Percentiles rank a stretch among this genome's conserved stretches.
phyloP scores from a whole-genome alignment of 2,888 invertebrate genomes.

The Geophilus truncorum region DNA sequence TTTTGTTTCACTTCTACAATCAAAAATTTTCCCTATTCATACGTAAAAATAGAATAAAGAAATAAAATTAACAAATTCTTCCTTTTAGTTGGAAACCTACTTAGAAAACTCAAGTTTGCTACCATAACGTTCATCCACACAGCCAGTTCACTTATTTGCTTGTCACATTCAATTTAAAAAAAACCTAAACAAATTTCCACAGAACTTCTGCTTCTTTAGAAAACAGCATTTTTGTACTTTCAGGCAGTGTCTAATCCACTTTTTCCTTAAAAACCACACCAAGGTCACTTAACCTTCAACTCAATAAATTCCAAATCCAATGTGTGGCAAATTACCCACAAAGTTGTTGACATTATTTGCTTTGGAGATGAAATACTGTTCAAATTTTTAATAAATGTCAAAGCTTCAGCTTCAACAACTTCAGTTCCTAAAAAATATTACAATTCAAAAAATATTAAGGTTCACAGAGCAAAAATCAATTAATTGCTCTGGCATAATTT shows the following conservation, averaged over 20 bases:
- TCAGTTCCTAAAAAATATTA: background rate
- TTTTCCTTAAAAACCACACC: background rate
- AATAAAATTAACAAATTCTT: background rate
- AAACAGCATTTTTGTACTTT: conserved; percentile 3
- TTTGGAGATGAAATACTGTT: conserved; percentile 14
- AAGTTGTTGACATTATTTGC: background rate
- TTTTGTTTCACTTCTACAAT: too few relatives aligned
- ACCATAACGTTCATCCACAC: background rate
- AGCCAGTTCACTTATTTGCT: conserved; percentile 7
- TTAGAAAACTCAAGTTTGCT: background rate
- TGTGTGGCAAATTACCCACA: background rate
- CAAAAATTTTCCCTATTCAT: background rate
- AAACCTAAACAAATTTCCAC: background rate
- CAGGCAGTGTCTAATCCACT: conserved; percentile 20
- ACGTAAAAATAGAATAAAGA: background rate
- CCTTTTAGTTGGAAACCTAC: background rate
- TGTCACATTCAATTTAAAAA: background rate
- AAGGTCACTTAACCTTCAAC: background rate
- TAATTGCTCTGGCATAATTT: background rate
- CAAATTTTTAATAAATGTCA: background rate
- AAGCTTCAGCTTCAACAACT: background rate
- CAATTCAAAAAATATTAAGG: conserved; percentile 14
- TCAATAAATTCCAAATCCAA: background rate
- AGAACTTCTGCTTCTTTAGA: background rate
- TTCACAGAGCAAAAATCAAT: background rate